These are phyloP conservation scores for Ictidomys tridecemlineatus DNA, from an alignment of 2,113 vertebrate species.

Conservation along the genomic window DNA sequence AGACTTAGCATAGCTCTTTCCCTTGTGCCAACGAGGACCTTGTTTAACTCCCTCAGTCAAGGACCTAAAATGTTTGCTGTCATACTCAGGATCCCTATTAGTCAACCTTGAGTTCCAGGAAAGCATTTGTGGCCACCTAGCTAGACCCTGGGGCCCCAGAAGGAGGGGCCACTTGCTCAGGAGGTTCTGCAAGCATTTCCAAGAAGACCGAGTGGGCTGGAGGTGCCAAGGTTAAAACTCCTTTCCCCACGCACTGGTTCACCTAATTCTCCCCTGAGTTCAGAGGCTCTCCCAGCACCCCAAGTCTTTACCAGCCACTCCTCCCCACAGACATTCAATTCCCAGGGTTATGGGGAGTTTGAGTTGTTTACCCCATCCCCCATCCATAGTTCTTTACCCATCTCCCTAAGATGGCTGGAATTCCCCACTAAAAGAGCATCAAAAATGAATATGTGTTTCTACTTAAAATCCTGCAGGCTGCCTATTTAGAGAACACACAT, in stretches of 20 bases:
- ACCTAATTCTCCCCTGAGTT: fast-evolving
- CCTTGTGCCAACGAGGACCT: not conserved
- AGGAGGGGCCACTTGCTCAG: not conserved
- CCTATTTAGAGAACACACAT: not conserved
- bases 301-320: fast-evolving
- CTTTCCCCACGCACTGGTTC: not conserved
- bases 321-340: fast-evolving
- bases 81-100: not conserved
- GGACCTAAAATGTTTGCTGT: not conserved
- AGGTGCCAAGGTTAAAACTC: not conserved
- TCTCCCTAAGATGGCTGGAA: not conserved
- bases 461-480: too few species aligned
- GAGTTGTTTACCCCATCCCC: not conserved
- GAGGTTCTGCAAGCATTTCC: not conserved
- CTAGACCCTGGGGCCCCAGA: not conserved
- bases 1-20: not conserved
- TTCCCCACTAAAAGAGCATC: not conserved
- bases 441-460: not conserved
- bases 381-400: not conserved
- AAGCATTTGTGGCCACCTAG: not conserved
- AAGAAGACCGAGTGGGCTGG: not conserved
- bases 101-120: not conserved
- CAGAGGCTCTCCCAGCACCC: not conserved
- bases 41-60: not conserved
- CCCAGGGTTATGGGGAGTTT: not conserved